These are phyloP conservation scores for Scelioninae gen. 2 DNA, from an alignment of 2,888 invertebrate species.

Conservation along the genomic window DNA sequence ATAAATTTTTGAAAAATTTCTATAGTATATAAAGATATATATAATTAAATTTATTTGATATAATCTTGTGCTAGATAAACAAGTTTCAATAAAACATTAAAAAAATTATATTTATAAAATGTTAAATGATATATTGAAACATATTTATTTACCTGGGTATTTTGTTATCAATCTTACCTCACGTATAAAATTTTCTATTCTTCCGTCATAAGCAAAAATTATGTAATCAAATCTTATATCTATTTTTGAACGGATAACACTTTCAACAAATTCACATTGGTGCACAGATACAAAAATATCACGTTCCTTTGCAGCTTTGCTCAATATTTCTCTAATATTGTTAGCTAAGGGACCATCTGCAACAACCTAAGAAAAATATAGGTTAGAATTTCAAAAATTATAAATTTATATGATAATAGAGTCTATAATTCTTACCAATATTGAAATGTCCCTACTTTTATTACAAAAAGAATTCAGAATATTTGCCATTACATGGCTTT, in stretches of 20 bases:
- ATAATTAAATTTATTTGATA: too few relatives aligned
- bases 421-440: slow-evolving; percentile 31
- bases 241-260: slow-evolving; percentile 61
- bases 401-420: not conserved
- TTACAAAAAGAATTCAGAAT: slow-evolving; percentile 30
- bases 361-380: slow-evolving; percentile 65
- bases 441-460: slow-evolving; percentile 16
- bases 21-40: too few relatives aligned
- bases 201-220: slow-evolving; percentile 70
- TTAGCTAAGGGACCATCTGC: slow-evolving; percentile 67
- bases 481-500: slow-evolving; percentile 47
- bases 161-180: slow-evolving; percentile 65
- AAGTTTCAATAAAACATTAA: not conserved
- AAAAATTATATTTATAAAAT: slow-evolving; percentile 21
- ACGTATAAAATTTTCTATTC: slow-evolving; percentile 62
- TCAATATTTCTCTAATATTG: slow-evolving; percentile 66
- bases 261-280: slow-evolving; percentile 68
- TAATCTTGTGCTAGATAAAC: too few relatives aligned
- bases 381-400: slow-evolving; percentile 22
- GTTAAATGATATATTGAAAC: not conserved
- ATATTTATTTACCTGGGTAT: not conserved
- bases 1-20: too few relatives aligned
- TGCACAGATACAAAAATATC: slow-evolving; percentile 66
- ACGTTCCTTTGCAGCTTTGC: slow-evolving; percentile 62
- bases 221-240: slow-evolving; percentile 69